Evolutionary conservation across 1,140 invertebrate species (phyloP).

Genomic region (Drosophila funebris): DNA sequence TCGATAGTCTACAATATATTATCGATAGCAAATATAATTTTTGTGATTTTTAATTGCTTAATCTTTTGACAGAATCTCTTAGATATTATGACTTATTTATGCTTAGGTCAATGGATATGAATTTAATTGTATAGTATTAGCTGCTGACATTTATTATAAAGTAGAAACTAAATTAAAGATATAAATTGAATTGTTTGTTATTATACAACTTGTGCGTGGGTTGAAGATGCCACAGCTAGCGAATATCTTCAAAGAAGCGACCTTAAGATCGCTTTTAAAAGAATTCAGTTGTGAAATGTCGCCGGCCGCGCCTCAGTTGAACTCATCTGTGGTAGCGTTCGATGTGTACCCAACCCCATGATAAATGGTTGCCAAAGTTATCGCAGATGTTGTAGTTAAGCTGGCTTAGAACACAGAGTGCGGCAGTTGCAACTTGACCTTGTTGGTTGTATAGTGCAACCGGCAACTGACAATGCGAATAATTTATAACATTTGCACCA

Average conservation of each 20-base stretch:
- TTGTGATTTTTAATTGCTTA: too few species aligned
- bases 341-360: slow-evolving; percentile 4
- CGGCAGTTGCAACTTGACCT: slow-evolving; percentile 52
- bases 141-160: too few species aligned
- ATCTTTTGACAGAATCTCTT: too few species aligned
- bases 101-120: too few species aligned
- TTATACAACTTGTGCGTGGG: background rate
- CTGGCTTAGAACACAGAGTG: slow-evolving; percentile 4
- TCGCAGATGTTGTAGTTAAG: background rate
- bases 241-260: background rate
- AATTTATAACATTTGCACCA: slow-evolving; percentile 53
- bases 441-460: slow-evolving; percentile 48
- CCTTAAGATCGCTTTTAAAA: background rate
- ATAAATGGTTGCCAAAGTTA: slow-evolving; percentile 8
- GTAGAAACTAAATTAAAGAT: background rate
- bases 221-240: background rate
- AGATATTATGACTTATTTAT: too few species aligned
- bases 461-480: slow-evolving; percentile 32
- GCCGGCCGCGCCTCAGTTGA: background rate
- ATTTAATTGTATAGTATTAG: too few species aligned
- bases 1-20: too few species aligned
- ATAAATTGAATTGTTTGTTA: background rate
- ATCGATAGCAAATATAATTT: too few species aligned
- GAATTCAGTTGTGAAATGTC: slow-evolving; percentile 11
- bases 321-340: slow-evolving; percentile 8